Percentiles rank a stretch among this genome's conserved stretches.
phyloP scores from a whole-genome alignment of 2,797 vertebrate genomes.

The Pampus argenteus region DNA sequence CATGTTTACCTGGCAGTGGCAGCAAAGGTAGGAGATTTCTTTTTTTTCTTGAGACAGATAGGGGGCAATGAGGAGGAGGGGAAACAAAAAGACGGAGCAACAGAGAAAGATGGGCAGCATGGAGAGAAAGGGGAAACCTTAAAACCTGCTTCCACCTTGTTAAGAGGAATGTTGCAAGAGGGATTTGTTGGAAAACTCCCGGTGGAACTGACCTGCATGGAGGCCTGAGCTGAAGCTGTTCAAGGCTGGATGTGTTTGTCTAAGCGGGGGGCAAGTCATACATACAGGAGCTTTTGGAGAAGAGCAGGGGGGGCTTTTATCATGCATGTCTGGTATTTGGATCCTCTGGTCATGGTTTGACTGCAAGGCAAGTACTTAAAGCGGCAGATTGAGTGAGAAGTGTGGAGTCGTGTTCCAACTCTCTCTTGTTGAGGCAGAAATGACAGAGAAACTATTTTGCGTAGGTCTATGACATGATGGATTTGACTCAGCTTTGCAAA shows the following conservation, averaged over 20 bases:
- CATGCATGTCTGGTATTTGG: conserved; percentile 78
- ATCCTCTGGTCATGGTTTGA: conserved; percentile 72
- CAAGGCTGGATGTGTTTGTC: conserved; percentile 52
- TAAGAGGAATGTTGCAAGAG: conserved; percentile 65
- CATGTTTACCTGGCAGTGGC: conserved; percentile 57
- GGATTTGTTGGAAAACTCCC: conserved; percentile 62
- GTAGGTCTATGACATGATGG: conserved; percentile 29
- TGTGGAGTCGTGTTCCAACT: conserved; percentile 59
- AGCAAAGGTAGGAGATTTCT: conserved; percentile 70
- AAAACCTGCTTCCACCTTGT: conserved; percentile 58
- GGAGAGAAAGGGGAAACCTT: conserved; percentile 41
- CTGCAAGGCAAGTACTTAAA: conserved; percentile 70
- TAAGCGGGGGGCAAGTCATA: conserved; percentile 39
- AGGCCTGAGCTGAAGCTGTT: conserved; percentile 41
- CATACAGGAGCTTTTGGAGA: conserved; percentile 52
- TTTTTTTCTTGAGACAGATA: conserved; percentile 35
- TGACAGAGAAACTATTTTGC: conserved; percentile 41
- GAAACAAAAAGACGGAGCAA: not conserved
- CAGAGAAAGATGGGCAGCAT: conserved; percentile 37
- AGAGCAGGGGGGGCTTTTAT: conserved; percentile 74
- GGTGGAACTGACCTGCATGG: conserved; percentile 49
- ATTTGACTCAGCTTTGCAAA: conserved; percentile 31
- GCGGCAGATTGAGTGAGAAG: conserved; percentile 55
- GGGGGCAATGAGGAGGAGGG: conserved; percentile 28
- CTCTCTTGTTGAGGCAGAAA: conserved; percentile 51